Evolutionary conservation across 2,797 vertebrate species (phyloP).

Genomic region (Phalanger gymnotis): DNA sequence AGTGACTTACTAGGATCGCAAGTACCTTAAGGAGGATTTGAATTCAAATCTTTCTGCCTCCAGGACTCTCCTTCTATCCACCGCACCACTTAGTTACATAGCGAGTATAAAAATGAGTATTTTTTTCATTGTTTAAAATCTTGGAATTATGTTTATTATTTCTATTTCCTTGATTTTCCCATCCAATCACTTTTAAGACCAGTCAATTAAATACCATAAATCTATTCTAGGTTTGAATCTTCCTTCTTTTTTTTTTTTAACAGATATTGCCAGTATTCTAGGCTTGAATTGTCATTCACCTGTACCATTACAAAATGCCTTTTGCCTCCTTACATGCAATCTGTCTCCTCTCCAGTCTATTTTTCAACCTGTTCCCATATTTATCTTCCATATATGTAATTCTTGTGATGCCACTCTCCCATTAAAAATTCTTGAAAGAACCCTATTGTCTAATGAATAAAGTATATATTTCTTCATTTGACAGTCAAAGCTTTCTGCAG

Average conservation of each 20-base stretch:
- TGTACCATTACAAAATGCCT: not conserved
- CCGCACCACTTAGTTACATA: not conserved
- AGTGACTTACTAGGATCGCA: not conserved
- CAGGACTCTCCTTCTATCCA: not conserved
- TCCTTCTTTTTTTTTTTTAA: conserved; percentile 8
- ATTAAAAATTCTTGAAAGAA: not conserved
- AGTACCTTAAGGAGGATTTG: not conserved
- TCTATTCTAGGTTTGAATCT: not conserved
- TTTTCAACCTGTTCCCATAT: not conserved
- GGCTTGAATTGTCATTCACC: not conserved
- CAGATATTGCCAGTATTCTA: not conserved
- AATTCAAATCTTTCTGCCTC: not conserved
- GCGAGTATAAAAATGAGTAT: not conserved
- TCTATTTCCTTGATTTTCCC: not conserved
- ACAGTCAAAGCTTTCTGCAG: not conserved
- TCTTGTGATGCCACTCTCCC: not conserved
- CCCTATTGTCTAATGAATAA: not conserved
- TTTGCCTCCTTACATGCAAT: not conserved
- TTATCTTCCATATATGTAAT: not conserved
- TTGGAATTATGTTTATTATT: not conserved
- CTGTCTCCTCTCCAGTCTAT: conserved; percentile 9
- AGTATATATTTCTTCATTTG: not conserved
- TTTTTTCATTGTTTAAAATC: not conserved
- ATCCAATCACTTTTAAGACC: not conserved
- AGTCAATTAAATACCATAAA: not conserved